Conservation (phyloP, 2,113 vertebrate species). For the Atlantisia rogersi region DNA sequence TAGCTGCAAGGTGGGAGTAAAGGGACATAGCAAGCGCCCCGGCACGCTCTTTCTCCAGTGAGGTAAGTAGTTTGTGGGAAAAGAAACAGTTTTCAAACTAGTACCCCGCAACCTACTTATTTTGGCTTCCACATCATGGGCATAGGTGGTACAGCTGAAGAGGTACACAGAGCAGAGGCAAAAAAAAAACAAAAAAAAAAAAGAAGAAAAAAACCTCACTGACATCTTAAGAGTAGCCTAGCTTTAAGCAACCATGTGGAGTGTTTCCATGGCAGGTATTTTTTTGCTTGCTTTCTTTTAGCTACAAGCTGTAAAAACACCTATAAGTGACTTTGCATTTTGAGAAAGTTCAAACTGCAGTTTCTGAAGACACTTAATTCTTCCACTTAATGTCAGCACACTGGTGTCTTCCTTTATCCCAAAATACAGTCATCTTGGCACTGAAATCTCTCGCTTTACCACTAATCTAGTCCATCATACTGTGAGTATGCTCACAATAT, state of each 20-base stretch:
- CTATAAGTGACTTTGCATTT: neutral
- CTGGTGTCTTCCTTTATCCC: neutral
- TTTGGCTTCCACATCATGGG: neutral
- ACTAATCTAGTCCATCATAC: neutral
- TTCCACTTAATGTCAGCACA: neutral
- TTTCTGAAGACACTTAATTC: neutral
- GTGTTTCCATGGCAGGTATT: neutral
- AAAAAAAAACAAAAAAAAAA: too few relatives aligned
- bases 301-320: neutral
- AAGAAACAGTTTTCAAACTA: neutral
- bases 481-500: neutral
- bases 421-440: neutral
- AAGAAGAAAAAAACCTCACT: neutral
- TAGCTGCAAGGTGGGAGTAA: neutral
- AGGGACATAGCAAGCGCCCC: neutral
- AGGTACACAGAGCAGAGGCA: neutral
- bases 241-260: neutral
- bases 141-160: neutral
- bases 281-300: neutral
- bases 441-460: neutral
- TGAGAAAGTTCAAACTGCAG: neutral
- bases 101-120: neutral
- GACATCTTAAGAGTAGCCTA: neutral
- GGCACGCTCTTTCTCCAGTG: neutral
- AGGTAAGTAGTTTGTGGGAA: neutral